These are phyloP conservation scores for Dreissena polymorpha DNA, from an alignment of 1,140 invertebrate species.

Conservation along the genomic window DNA sequence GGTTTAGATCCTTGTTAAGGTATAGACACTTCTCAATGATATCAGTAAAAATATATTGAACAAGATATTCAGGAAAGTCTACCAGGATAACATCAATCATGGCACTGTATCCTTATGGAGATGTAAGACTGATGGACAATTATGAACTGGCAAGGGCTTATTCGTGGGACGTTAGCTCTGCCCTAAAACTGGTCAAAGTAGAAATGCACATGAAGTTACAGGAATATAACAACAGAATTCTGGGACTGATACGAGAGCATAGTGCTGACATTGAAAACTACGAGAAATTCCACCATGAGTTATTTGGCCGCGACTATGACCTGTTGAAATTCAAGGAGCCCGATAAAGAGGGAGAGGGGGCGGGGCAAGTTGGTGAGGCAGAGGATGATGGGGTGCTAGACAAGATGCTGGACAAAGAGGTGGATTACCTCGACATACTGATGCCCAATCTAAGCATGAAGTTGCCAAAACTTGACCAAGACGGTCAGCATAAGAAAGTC, in stretches of 20 bases:
- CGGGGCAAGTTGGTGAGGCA: neutral
- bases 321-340: slow-evolving; percentile 9
- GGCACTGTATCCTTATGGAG: slow-evolving; percentile 43
- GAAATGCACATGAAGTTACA: slow-evolving; percentile 47
- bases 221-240: slow-evolving; percentile 29
- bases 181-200: slow-evolving; percentile 38
- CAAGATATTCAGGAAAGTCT: neutral
- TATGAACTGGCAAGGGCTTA: slow-evolving; percentile 45
- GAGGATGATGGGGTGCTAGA: slow-evolving; percentile 35
- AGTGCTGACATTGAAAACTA: slow-evolving; percentile 44
- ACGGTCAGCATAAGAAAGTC: slow-evolving; percentile 46
- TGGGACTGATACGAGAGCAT: slow-evolving; percentile 38
- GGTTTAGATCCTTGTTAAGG: too few relatives aligned
- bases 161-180: slow-evolving; percentile 40
- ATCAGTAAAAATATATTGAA: neutral
- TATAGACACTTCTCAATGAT: too few relatives aligned
- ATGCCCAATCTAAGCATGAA: slow-evolving; percentile 35
- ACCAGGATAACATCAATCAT: neutral
- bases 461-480: slow-evolving; percentile 43
- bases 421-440: slow-evolving; percentile 39
- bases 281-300: slow-evolving; percentile 43
- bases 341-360: neutral
- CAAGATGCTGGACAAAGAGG: slow-evolving; percentile 49
- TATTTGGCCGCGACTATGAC: slow-evolving; percentile 23
- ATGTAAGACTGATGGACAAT: slow-evolving; percentile 50